A percentile compares a stretch with the other conserved stretches of the same genome.
These are phyloP conservation scores for Irena cyanogastra DNA, from an alignment of 2,113 vertebrate genomes.

Conservation along the genomic window DNA sequence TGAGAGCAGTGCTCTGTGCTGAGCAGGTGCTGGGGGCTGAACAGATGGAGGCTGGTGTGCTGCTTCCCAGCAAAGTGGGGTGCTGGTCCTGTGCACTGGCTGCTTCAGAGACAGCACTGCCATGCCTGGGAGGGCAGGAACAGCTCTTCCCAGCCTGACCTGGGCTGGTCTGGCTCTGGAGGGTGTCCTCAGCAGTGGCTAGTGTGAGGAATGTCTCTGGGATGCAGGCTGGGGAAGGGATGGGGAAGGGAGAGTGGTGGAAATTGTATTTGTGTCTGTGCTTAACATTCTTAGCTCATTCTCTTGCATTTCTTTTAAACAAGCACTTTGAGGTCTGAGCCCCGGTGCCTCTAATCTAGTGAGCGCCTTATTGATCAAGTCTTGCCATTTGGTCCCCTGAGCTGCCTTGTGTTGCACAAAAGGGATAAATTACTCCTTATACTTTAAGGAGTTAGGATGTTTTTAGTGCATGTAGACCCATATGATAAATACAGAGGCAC, in stretches of 20 bases:
- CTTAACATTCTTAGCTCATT: neutral
- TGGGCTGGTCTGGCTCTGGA: neutral
- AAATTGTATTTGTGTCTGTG: neutral
- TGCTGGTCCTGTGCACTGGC: accelerated
- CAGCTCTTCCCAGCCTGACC: neutral
- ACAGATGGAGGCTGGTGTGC: accelerated
- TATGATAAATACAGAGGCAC: neutral
- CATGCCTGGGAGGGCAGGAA: neutral
- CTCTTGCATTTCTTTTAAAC: neutral
- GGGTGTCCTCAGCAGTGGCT: neutral
- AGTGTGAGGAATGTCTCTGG: neutral
- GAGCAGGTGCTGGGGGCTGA: neutral
- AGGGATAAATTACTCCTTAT: neutral
- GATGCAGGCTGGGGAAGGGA: neutral
- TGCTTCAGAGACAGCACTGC: accelerated
- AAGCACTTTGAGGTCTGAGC: neutral
- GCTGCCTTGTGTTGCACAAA: neutral
- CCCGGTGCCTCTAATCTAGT: neutral
- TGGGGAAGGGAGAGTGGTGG: neutral
- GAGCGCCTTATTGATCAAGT: conserved; percentile 23
- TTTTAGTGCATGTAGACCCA: neutral
- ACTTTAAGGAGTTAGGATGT: neutral
- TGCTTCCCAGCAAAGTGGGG: neutral
- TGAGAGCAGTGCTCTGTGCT: neutral
- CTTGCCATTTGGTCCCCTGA: conserved; percentile 11